phyloP scores from a whole-genome alignment of 2,888 invertebrate genomes.

The Monoplex corrugatus region DNA sequence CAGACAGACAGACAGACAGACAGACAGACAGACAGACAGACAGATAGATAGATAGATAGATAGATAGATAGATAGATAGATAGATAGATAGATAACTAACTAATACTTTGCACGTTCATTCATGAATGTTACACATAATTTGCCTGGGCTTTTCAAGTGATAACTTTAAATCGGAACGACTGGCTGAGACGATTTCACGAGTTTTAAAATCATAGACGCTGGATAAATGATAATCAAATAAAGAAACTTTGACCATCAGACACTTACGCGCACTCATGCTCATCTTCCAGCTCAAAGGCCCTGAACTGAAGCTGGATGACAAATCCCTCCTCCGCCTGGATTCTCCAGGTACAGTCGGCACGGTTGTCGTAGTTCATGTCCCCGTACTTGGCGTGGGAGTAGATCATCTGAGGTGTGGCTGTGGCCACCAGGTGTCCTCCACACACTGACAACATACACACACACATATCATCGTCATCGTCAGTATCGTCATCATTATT shows the following conservation, averaged over 20 bases:
- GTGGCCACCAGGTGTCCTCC: slow-evolving; percentile 94
- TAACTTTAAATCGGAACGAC: no score
- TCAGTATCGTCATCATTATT: neutral
- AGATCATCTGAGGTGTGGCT: slow-evolving; percentile 90
- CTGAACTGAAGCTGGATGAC: slow-evolving; percentile 89
- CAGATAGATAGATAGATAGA: neutral
- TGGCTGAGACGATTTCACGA: no score
- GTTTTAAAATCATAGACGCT: no score
- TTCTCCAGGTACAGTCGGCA: slow-evolving; percentile 97
- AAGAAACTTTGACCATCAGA: no score
- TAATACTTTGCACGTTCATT: no score
- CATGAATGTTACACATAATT: no score
- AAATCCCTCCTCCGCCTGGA: slow-evolving; percentile 91
- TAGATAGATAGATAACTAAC: no score
- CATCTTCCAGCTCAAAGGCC: slow-evolving; percentile 94
- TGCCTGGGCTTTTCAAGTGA: no score
- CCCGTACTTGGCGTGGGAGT: slow-evolving; percentile 97
- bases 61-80: neutral
- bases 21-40: neutral
- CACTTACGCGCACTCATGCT: slow-evolving; percentile 89
- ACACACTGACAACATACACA: slow-evolving; percentile 87
- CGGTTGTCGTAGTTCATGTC: slow-evolving; percentile 93
- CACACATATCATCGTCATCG: neutral
- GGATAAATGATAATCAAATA: no score
- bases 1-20: neutral